Evolutionary conservation across 2,113 vertebrate species (phyloP).

Genomic region (Periophthalmodon schlosseri): DNA sequence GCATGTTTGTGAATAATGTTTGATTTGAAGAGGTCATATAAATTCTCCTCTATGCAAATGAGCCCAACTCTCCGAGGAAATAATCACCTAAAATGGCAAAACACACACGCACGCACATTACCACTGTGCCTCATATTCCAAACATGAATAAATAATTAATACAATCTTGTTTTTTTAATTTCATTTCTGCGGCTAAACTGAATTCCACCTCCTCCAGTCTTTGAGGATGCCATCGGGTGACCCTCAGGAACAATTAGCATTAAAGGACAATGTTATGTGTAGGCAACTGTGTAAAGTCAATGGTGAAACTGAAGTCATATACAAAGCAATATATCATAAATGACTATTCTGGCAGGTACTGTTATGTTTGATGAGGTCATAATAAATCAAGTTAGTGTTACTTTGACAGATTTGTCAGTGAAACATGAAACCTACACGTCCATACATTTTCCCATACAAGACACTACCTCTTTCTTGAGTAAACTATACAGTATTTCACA

Average conservation of each 20-base stretch:
- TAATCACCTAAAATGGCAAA: slow-evolving; percentile 70
- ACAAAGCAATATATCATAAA: slow-evolving; percentile 8
- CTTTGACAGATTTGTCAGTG: slow-evolving; percentile 2
- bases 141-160: slow-evolving; percentile 79
- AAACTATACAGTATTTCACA: slow-evolving; percentile 16
- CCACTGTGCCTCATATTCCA: slow-evolving; percentile 48
- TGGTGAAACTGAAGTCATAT: not conserved
- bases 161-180: slow-evolving; percentile 72
- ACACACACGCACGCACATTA: slow-evolving; percentile 23
- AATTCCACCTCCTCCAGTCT: slow-evolving; percentile 58
- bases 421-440: not conserved
- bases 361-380: slow-evolving; percentile 4
- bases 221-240: slow-evolving; percentile 59
- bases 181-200: slow-evolving; percentile 68
- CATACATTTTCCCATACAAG: not conserved
- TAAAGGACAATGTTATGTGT: slow-evolving; percentile 38
- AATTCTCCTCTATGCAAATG: slow-evolving; percentile 70
- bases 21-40: slow-evolving; percentile 65
- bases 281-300: not conserved
- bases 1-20: slow-evolving; percentile 61
- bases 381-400: slow-evolving; percentile 6
- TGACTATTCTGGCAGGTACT: not conserved
- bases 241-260: slow-evolving; percentile 63
- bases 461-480: slow-evolving; percentile 6
- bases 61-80: slow-evolving; percentile 68